A percentile compares a stretch with the other conserved stretches of the same genome.
Evolutionary conservation across 37 sponge, comb jelly and placozoan species (phyloP).

Genomic region (Haliclona indistincta): DNA sequence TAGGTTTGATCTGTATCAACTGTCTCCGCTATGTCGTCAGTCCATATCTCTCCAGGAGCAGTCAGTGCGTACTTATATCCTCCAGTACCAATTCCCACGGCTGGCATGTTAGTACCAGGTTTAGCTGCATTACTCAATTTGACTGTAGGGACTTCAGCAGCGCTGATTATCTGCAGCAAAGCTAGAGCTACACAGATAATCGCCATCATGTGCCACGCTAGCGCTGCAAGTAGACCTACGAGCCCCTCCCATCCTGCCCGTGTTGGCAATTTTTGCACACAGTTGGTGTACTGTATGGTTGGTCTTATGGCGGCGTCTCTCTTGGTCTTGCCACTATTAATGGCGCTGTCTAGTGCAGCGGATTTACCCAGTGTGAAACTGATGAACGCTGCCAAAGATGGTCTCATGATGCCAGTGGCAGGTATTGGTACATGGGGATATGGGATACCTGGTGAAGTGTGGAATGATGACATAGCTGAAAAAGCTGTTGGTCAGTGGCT

Average conservation of each 20-base stretch:
- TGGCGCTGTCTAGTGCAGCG: too few species aligned
- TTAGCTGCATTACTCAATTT: constrained; percentile 7
- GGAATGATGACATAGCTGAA: constrained; percentile 19
- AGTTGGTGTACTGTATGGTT: too few species aligned
- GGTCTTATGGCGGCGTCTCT: too few species aligned
- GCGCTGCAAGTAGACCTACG: too few species aligned
- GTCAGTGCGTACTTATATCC: constrained; percentile 5
- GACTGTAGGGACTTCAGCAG: constrained; percentile 17
- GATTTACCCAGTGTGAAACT: constrained; percentile 13
- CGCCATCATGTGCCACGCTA: too few species aligned
- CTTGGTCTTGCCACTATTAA: too few species aligned
- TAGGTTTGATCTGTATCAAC: constrained; percentile 4
- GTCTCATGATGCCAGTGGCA: constrained; percentile 18
- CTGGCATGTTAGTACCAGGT: constrained; percentile 13
- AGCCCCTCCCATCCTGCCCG: too few species aligned
- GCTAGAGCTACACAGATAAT: too few species aligned
- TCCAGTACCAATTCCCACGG: constrained; percentile 14
- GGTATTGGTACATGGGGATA: constrained; percentile 17
- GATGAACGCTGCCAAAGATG: constrained; percentile 25
- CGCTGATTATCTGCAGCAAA: too few species aligned
- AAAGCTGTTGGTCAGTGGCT: constrained; percentile 24
- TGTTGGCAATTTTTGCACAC: too few species aligned
- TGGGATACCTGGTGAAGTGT: constrained; percentile 6
- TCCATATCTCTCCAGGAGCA: constrained; percentile 23
- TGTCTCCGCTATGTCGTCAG: constrained; percentile 20